Percentiles rank a stretch among this genome's conserved stretches.
phyloP scores from a whole-genome alignment of 2,797 vertebrate species.

The Acanthiza pusilla region DNA sequence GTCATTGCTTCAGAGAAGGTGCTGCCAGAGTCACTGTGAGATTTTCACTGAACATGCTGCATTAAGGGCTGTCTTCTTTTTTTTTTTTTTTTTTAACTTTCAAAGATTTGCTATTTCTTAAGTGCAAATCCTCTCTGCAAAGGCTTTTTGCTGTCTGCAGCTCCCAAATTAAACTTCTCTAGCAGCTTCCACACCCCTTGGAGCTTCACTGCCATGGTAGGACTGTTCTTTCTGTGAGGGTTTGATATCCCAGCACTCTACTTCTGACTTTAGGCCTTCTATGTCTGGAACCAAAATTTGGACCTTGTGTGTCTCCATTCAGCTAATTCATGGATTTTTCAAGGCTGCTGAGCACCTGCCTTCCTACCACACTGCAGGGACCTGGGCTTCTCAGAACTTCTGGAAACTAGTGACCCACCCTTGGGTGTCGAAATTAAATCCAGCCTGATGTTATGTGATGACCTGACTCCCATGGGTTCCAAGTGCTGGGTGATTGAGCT shows the following conservation, averaged over 20 bases:
- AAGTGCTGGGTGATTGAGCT: fast-evolving
- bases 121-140: background rate
- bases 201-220: background rate
- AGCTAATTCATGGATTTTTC: background rate
- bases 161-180: background rate
- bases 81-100: background rate
- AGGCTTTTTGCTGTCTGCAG: background rate
- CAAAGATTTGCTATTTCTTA: background rate
- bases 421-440: background rate
- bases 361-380: background rate
- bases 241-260: background rate
- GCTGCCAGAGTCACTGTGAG: background rate
- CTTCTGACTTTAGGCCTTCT: background rate
- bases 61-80: background rate
- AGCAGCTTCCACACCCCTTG: background rate
- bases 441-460: background rate
- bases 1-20: background rate
- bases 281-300: background rate
- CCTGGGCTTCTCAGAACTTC: background rate
- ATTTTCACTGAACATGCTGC: background rate
- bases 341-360: background rate
- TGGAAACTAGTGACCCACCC: background rate
- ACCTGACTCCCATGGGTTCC: background rate
- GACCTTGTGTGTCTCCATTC: background rate
- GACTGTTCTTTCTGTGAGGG: background rate